Evolutionary conservation across 2,113 vertebrate species (phyloP).

Genomic region (Coptodon bakossiorum): DNA sequence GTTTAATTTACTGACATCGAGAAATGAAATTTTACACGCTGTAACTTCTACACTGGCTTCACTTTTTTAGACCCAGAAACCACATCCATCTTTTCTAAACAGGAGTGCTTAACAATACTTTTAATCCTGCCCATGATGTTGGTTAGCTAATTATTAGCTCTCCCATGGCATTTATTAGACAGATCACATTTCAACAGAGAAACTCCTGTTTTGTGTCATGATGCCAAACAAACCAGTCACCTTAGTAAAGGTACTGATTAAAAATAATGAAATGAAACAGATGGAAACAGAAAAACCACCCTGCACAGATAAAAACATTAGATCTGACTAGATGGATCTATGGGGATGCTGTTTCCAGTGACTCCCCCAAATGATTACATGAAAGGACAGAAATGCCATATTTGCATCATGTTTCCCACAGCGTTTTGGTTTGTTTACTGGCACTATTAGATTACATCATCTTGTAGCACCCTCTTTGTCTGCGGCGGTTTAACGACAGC

Average conservation of each 20-base stretch:
- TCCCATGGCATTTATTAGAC: neutral
- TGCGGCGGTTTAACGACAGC: neutral
- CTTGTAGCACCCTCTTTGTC: neutral
- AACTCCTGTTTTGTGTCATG: neutral
- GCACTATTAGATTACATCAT: neutral
- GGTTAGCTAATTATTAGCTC: neutral
- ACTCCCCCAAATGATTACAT: neutral
- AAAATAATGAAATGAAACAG: neutral
- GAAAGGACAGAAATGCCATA: neutral
- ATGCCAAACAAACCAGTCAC: neutral
- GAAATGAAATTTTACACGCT: rapidly evolving
- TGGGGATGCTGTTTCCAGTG: neutral
- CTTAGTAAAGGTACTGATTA: neutral
- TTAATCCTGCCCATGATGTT: neutral
- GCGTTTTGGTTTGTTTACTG: neutral
- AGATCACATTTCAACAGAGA: neutral
- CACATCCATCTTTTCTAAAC: neutral
- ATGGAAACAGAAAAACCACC: neutral
- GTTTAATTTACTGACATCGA: neutral
- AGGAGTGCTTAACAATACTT: neutral
- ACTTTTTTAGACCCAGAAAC: neutral
- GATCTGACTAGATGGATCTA: neutral
- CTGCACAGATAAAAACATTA: neutral
- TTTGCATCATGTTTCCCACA: neutral
- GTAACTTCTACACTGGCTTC: neutral